Evolutionary conservation across 2,113 vertebrate species (phyloP).

Genomic region (Phyllostomus discolor): DNA sequence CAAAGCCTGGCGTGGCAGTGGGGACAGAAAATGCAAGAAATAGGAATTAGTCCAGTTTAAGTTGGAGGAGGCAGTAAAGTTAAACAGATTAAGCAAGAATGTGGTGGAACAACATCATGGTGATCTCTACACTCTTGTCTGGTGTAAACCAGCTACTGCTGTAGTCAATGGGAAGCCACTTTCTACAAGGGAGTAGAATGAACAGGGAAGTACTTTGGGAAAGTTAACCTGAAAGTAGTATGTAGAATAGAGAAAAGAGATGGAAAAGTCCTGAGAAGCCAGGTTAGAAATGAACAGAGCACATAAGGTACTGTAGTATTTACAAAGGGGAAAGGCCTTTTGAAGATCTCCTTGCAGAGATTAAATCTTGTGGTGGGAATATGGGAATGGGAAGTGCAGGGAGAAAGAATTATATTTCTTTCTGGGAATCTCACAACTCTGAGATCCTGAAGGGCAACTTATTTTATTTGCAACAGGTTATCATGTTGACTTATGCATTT

Average conservation of each 20-base stretch:
- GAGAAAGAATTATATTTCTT: neutral
- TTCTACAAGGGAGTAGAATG: neutral
- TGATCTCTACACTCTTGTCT: neutral
- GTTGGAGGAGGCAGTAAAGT: neutral
- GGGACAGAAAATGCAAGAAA: neutral
- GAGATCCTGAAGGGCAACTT: neutral
- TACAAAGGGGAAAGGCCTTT: neutral
- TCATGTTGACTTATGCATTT: neutral
- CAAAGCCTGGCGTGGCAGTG: neutral
- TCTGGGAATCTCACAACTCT: neutral
- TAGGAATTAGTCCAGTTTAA: neutral
- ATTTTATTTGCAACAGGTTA: neutral
- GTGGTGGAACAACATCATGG: neutral
- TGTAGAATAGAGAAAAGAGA: neutral
- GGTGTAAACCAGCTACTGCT: neutral
- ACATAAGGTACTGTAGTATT: neutral
- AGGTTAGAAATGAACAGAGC: neutral
- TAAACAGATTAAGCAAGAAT: neutral
- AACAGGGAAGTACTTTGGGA: neutral
- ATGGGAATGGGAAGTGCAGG: neutral
- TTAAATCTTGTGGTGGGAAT: neutral
- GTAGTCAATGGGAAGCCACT: neutral
- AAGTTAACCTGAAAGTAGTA: neutral
- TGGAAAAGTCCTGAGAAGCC: neutral
- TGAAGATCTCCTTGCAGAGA: neutral